These are phyloP conservation scores for Leptinotarsa haldemani DNA, from an alignment of 2,888 invertebrate species.

Conservation along the genomic window DNA sequence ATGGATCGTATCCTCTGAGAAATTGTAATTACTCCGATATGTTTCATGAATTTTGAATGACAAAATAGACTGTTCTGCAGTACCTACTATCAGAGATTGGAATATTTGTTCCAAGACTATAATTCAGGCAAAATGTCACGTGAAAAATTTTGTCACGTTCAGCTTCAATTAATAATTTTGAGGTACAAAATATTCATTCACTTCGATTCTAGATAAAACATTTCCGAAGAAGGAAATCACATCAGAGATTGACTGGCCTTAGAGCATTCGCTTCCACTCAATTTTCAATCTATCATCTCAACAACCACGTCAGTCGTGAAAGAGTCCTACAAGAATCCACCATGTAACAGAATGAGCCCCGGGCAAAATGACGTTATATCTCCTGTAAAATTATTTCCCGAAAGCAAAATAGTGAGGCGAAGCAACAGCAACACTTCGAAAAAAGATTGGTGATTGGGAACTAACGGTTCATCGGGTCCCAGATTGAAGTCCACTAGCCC, in stretches of 20 bases:
- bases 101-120: too few species aligned
- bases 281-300: background rate
- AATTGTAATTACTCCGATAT: too few species aligned
- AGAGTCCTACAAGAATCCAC: background rate
- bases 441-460: slow-evolving; percentile 44
- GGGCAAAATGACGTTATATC: background rate
- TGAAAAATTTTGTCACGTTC: background rate
- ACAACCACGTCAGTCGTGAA: background rate
- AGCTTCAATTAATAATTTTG: background rate
- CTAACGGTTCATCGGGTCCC: slow-evolving; percentile 42
- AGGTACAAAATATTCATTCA: background rate
- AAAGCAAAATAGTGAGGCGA: slow-evolving; percentile 23
- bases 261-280: background rate
- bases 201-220: background rate
- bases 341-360: background rate
- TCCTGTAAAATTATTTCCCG: background rate
- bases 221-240: background rate
- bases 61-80: too few species aligned
- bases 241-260: background rate
- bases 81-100: too few species aligned
- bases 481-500: slow-evolving; percentile 45
- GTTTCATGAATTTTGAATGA: too few species aligned
- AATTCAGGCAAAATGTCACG: too few species aligned
- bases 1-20: too few species aligned
- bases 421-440: slow-evolving; percentile 38